Percentiles rank a stretch among this genome's conserved stretches.
These are phyloP conservation scores for Cephus sareptanus DNA, from an alignment of 2,888 invertebrate species.

Conservation along the genomic window DNA sequence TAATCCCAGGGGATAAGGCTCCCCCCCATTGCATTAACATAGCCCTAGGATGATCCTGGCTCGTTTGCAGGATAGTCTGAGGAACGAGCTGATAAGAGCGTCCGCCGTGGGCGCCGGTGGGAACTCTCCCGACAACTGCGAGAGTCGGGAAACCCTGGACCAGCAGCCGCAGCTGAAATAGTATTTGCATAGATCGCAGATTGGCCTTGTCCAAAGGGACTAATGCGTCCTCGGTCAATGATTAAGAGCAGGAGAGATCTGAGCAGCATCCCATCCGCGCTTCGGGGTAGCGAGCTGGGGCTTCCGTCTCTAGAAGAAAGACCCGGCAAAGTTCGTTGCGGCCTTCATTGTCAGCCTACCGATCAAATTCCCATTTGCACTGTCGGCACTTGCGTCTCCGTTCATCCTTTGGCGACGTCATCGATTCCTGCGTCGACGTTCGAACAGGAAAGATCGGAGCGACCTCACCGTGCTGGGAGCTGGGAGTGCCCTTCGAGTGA, in stretches of 20 bases:
- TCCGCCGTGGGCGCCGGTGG: slow-evolving; percentile 9
- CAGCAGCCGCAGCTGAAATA: slow-evolving; percentile 44
- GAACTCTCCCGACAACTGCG: no score
- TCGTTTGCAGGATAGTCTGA: slow-evolving; percentile 56
- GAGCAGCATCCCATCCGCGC: no score
- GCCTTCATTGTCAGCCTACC: background rate
- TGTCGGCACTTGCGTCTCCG: background rate
- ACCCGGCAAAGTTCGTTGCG: no score
- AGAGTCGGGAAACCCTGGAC: no score
- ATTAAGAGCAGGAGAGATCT: slow-evolving; percentile 39
- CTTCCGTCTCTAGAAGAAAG: background rate
- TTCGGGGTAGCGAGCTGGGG: background rate
- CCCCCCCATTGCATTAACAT: slow-evolving; percentile 55
- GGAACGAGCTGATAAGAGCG: slow-evolving; percentile 59
- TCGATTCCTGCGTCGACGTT: slow-evolving; percentile 5
- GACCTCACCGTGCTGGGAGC: no score
- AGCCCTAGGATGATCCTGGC: slow-evolving; percentile 53
- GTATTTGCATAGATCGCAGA: slow-evolving; percentile 61
- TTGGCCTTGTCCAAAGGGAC: slow-evolving; percentile 49
- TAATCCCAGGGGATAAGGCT: slow-evolving; percentile 54
- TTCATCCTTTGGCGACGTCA: background rate
- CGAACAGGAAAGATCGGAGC: no score
- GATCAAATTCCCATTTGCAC: background rate
- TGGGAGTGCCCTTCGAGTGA: no score
- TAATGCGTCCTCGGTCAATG: slow-evolving; percentile 49